These are phyloP conservation scores for Trichechus manatus DNA, from an alignment of 2,113 vertebrate genomes.

Conservation along the genomic window DNA sequence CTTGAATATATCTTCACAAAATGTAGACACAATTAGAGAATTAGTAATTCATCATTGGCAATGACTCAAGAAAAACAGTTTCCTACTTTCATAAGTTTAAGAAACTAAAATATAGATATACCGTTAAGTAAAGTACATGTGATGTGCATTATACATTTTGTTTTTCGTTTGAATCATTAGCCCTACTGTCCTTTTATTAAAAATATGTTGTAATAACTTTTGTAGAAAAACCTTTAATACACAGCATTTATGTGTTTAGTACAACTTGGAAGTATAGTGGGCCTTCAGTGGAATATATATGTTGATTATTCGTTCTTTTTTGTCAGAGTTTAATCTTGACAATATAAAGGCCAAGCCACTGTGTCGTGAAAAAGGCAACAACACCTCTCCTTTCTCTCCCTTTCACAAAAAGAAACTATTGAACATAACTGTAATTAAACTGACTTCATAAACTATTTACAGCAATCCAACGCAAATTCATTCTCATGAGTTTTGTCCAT, in stretches of 20 bases:
- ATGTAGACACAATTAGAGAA: neutral
- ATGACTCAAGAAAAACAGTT: neutral
- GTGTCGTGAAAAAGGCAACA: slow-evolving; percentile 62
- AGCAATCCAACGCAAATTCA: slow-evolving; percentile 69
- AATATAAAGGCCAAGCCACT: slow-evolving; percentile 62
- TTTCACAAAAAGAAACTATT: slow-evolving; percentile 73
- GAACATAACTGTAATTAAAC: slow-evolving; percentile 84
- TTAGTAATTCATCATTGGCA: neutral
- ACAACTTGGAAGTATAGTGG: neutral
- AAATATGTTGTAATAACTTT: neutral
- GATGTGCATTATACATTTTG: neutral
- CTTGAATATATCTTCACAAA: neutral
- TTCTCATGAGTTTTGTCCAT: slow-evolving; percentile 59
- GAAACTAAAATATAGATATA: neutral
- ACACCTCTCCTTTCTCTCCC: neutral
- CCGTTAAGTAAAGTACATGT: neutral
- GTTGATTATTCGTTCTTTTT: neutral
- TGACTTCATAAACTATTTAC: slow-evolving; percentile 84
- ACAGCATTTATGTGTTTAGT: neutral
- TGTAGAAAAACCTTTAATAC: neutral
- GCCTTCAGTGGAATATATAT: neutral
- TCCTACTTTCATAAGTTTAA: neutral
- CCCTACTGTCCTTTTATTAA: neutral
- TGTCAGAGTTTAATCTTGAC: slow-evolving; percentile 54
- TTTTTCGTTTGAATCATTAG: neutral